Base-by-base conservation (phyloP, 2,888 invertebrate species). In the Cheilosia vulpina region DNA sequence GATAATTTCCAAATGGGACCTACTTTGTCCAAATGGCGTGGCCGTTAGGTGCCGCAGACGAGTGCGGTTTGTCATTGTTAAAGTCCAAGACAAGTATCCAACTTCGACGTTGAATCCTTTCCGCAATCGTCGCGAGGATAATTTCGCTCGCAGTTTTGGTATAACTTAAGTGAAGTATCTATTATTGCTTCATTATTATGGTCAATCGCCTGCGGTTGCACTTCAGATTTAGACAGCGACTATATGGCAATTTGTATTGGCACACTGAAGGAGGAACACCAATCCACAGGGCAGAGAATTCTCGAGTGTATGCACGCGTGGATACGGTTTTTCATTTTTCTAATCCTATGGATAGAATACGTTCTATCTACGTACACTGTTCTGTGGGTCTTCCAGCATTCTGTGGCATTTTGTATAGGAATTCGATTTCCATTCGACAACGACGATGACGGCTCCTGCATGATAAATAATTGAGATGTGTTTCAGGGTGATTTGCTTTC, bases 121-220 rank as follows among this genome's bases (percentile, higher is more conserved):
- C 52, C 13, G 13, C 52, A 21, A 13, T 19, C 50, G 50, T 52
- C 15, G 11, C 19, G 15, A 31, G 58, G 50, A 79, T 58, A 50
- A 73, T 27, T 41, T 41, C 34, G 24, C 47, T n/a, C 17, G 15
- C 13, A 73, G 53, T 15, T 62, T 62, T 11, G 43, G n/a, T 15
- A 1, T 9, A 58, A 19, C 41, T 63, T 21, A 78, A 50, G 73
- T 63, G 43, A 78, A 41, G 73, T 63, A 71, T 75, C 60, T 62
- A 73, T 68, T 75, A 75, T 69, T 69, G 62, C 62, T 75, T 75
- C 80, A 75, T 75, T 63, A 75, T 75, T 45, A 66, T 72, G 72
- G 78, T 66, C 82, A 72, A 72, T 62, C 53, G 82, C 82, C 69
- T 83, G 82, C 50, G 78, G 82, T 83, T 62, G 66, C 77, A 81